Evolutionary conservation across 2,113 vertebrate species (phyloP).

Genomic region (Rhinoderma darwinii): DNA sequence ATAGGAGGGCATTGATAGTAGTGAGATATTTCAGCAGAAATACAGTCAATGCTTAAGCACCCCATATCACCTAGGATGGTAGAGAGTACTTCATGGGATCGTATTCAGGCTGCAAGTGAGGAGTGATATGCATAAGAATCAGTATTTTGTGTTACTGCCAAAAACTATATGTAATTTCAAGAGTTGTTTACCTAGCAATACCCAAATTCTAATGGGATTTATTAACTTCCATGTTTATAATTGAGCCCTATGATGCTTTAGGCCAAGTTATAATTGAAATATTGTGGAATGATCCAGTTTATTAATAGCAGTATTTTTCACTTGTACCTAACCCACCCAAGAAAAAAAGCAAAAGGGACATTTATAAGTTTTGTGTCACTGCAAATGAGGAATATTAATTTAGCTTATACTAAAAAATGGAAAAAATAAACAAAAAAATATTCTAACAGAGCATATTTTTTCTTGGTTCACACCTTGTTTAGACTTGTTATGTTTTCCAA

Average conservation of each 20-base stretch:
- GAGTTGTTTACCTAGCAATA: slow-evolving; percentile 47
- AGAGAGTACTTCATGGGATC: not conserved
- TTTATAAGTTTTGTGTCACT: slow-evolving; percentile 82
- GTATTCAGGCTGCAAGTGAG: not conserved
- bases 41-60: not conserved
- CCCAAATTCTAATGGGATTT: slow-evolving; percentile 11
- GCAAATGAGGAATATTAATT: slow-evolving; percentile 88
- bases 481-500: slow-evolving; percentile 87
- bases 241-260: not conserved
- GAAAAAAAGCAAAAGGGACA: slow-evolving; percentile 70
- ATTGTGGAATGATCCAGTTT: slow-evolving; percentile 32
- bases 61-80: not conserved
- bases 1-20: not conserved
- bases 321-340: slow-evolving; percentile 58
- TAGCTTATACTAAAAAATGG: slow-evolving; percentile 79
- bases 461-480: slow-evolving; percentile 83
- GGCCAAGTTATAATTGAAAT: slow-evolving; percentile 8
- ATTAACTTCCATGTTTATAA: slow-evolving; percentile 12
- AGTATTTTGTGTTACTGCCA: slow-evolving; percentile 58
- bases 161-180: slow-evolving; percentile 41
- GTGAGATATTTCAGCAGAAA: not conserved
- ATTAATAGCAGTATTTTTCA: slow-evolving; percentile 54
- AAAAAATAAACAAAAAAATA: slow-evolving; percentile 65
- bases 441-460: slow-evolving; percentile 77
- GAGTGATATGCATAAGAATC: slow-evolving; percentile 24